phyloP scores from a whole-genome alignment of 2,797 vertebrate genomes.

The Coregonus suidteri region DNA sequence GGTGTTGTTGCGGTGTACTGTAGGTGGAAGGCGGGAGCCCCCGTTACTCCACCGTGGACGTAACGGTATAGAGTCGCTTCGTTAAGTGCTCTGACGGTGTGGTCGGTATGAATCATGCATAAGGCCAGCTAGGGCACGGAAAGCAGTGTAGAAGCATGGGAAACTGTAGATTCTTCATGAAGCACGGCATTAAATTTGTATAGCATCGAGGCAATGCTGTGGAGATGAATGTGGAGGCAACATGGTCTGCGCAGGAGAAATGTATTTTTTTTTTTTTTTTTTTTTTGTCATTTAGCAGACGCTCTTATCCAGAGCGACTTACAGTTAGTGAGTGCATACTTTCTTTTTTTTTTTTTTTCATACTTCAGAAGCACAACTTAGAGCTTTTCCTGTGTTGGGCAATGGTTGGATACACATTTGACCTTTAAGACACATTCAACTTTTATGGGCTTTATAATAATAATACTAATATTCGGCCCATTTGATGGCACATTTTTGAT shows the following conservation, averaged over 20 bases:
- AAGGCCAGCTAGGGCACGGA: constrained; percentile 39
- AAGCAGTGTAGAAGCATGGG: constrained; percentile 5
- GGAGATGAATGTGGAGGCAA: constrained; percentile 22
- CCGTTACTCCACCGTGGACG: constrained; percentile 41
- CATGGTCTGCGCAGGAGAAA: constrained; percentile 18
- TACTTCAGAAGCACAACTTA: constrained; percentile 47
- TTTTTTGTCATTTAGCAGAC: too few species aligned
- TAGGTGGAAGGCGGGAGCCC: constrained; percentile 35
- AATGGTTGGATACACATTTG: not conserved
- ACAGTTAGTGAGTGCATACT: too few species aligned
- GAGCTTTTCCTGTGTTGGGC: not conserved
- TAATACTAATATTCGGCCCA: not conserved
- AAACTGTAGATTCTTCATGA: constrained; percentile 58
- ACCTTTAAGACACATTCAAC: not conserved
- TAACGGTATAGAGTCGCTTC: constrained; percentile 28
- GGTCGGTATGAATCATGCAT: constrained; percentile 67
- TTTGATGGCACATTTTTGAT: not conserved
- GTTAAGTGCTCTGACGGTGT: constrained; percentile 62
- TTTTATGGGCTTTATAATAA: not conserved
- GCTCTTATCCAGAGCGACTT: too few species aligned
- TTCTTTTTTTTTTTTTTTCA: too few species aligned
- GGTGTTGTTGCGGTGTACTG: constrained; percentile 39
- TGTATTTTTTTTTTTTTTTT: not conserved
- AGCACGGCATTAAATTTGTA: constrained; percentile 35
- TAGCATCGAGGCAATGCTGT: constrained; percentile 54